Base-by-base conservation (phyloP, 2,113 vertebrate species). In the Smithornis capensis region DNA sequence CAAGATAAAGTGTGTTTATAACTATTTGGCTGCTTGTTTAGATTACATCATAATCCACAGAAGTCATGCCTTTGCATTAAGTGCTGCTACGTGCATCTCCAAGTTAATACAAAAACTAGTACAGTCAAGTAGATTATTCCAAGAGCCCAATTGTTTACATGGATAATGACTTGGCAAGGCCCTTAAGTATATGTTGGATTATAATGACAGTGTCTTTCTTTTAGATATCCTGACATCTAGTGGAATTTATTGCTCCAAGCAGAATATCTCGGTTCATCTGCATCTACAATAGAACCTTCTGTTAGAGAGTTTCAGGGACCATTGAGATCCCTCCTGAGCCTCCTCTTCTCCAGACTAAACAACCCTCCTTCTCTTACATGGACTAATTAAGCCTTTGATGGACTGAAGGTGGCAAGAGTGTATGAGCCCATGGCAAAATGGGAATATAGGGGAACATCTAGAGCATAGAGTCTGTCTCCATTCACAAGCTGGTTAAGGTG, bases 181-280 rank as follows among this genome's bases (percentile, higher is more conserved):
- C 31, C 19, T 60, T 44, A 68, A 68, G 9, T 50, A 13, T 40
- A 23, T 49, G 18, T n/a, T 91, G 64, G 45, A 85, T 80, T 85
- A 53, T 23, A 78, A 71, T 9, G 7, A 62, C 70, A 85, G 45
- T 0, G 0, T 62, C 50, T 80, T 83, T 71, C 64, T 91, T 81
- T 91, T 90, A 92, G 62, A 52, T 90, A 87, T 19, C 49, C 87
- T 95, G 96, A 93, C 95, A 94, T 67, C 90, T 93, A 93, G 92
- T 45, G 90, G 92, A 80, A 83, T 69, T 79, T 76, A 35, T 53
- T 60, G 70, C 59, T 90, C 31, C 57, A 62, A 40, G 82, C 87
- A 93, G 62, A 87, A 29, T 85, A 40, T 68, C 40, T 75, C 33
- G 6, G 21, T 44, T 93, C 19, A 62, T 68, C 73, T 92, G 56